Conservation (phyloP, 2,888 invertebrate genomes). For the Eupithecia exiguata region DNA sequence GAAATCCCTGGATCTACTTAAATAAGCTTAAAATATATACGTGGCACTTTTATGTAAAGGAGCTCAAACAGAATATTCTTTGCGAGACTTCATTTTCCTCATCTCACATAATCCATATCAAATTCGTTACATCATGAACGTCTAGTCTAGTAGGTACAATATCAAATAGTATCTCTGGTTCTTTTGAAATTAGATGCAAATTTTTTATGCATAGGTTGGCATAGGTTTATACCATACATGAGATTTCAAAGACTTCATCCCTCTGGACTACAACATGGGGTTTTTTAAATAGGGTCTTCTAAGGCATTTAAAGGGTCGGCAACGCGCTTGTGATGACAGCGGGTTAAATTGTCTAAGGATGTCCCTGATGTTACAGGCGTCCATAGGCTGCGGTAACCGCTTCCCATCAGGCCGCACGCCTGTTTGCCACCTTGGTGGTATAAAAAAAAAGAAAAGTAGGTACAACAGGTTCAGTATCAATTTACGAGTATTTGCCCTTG, state of each 20-base stretch:
- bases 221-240: not conserved
- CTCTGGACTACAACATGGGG: too few relatives aligned
- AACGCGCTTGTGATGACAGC: too few relatives aligned
- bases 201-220: not conserved
- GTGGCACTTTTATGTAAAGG: slow-evolving; percentile 50
- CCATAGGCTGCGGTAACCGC: too few relatives aligned
- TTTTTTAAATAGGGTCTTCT: too few relatives aligned
- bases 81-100: slow-evolving; percentile 56
- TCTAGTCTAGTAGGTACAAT: slow-evolving; percentile 26
- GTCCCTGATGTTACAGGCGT: too few relatives aligned
- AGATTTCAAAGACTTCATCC: too few relatives aligned
- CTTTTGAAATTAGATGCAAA: not conserved
- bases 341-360: too few relatives aligned
- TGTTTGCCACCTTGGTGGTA: too few relatives aligned
- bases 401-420: too few relatives aligned
- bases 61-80: slow-evolving; percentile 55
- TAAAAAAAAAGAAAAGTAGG: too few relatives aligned
- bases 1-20: slow-evolving; percentile 44
- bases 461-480: too few relatives aligned
- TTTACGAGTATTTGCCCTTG: not conserved
- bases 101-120: slow-evolving; percentile 58
- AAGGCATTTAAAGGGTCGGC: too few relatives aligned
- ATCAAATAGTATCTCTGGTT: slow-evolving; percentile 5
- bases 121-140: slow-evolving; percentile 44
- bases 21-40: slow-evolving; percentile 47